Evolutionary conservation across 2,797 vertebrate species (phyloP).

Genomic region (Geotria australis): DNA sequence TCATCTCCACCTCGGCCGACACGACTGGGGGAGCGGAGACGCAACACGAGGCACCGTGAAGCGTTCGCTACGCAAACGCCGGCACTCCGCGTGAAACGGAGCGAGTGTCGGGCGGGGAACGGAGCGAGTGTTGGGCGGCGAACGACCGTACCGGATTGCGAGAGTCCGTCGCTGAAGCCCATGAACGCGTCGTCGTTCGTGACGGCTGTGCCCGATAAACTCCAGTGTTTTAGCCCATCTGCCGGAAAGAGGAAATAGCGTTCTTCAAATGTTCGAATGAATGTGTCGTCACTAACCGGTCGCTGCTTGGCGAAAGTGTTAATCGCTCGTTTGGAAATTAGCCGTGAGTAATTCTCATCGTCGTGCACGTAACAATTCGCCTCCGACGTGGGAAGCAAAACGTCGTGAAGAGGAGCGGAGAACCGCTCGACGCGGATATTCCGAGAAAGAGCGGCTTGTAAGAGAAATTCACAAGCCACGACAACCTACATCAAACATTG

Average conservation of each 20-base stretch:
- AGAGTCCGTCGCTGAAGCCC: slow-evolving; percentile 53
- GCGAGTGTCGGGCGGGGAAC: background rate
- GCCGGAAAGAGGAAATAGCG: background rate
- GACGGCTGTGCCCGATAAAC: slow-evolving; percentile 35
- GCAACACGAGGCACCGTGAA: too few species aligned
- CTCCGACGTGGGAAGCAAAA: too few species aligned
- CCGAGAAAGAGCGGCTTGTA: too few species aligned
- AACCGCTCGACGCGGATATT: too few species aligned
- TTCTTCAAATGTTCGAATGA: too few species aligned
- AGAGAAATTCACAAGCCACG: background rate
- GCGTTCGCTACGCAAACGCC: background rate
- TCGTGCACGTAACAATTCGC: too few species aligned
- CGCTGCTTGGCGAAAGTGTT: too few species aligned
- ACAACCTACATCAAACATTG: background rate
- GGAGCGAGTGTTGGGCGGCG: background rate
- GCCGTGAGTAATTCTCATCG: too few species aligned
- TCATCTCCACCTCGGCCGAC: slow-evolving; percentile 79
- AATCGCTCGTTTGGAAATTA: too few species aligned
- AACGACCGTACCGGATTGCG: slow-evolving; percentile 33
- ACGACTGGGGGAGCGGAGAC: slow-evolving; percentile 20
- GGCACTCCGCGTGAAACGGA: background rate
- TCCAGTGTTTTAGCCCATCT: slow-evolving; percentile 85
- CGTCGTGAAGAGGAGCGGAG: too few species aligned
- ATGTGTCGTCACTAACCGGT: too few species aligned
- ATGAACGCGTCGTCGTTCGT: slow-evolving; percentile 50